phyloP scores from a whole-genome alignment of 2,113 vertebrate species.

The Petromus typicus region DNA sequence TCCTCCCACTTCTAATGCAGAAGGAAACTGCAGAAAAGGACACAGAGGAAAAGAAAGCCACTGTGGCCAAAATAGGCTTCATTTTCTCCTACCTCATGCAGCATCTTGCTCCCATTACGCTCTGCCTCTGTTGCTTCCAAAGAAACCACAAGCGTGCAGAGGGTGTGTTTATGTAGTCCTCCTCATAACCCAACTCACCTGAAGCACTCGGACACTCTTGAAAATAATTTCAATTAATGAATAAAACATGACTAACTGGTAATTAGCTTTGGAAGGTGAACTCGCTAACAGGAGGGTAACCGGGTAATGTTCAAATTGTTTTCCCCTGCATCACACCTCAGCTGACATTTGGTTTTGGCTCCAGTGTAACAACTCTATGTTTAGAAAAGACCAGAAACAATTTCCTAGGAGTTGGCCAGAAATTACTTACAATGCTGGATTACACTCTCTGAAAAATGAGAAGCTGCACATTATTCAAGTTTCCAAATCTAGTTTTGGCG shows the following conservation, averaged over 20 bases:
- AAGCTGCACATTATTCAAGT: slow-evolving; percentile 57
- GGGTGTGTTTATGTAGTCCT: background rate
- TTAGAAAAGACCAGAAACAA: slow-evolving; percentile 59
- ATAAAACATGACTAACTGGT: slow-evolving; percentile 70
- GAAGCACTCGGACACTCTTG: slow-evolving; percentile 45
- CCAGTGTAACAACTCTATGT: slow-evolving; percentile 67
- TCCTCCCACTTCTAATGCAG: background rate
- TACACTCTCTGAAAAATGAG: slow-evolving; percentile 69
- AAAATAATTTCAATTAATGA: slow-evolving; percentile 69
- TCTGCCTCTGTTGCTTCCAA: background rate
- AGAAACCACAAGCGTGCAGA: background rate
- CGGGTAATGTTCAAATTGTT: slow-evolving; percentile 65
- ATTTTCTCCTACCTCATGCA: background rate
- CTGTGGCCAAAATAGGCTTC: background rate
- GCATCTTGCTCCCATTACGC: background rate
- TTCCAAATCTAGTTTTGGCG: slow-evolving; percentile 61
- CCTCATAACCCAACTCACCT: slow-evolving; percentile 19
- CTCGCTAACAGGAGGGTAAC: slow-evolving; percentile 49
- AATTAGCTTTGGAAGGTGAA: slow-evolving; percentile 67
- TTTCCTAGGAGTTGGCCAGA: slow-evolving; percentile 71
- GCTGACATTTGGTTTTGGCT: slow-evolving; percentile 72
- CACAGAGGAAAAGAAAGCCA: background rate
- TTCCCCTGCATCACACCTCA: slow-evolving; percentile 62
- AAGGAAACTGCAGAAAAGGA: background rate
- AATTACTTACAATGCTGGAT: slow-evolving; percentile 55